phyloP scores from a whole-genome alignment of 2,797 vertebrate species.

The Bovichtus diacanthus region DNA sequence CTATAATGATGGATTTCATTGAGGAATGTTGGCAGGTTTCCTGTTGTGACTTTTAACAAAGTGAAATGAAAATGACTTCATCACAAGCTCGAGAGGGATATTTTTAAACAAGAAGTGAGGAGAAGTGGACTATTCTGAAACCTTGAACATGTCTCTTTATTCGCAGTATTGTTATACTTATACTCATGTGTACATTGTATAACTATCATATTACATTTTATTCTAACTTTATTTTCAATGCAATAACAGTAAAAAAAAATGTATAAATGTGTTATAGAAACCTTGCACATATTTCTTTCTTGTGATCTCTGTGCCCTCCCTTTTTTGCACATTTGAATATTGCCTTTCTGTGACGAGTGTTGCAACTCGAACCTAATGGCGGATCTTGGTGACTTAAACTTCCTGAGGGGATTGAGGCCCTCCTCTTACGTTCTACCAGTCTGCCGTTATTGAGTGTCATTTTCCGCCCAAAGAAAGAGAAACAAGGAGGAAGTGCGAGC shows the following conservation, averaged over 20 bases:
- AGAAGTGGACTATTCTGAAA: not conserved
- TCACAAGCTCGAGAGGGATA: not conserved
- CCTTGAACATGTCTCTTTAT: too few species aligned
- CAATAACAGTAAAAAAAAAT: not conserved
- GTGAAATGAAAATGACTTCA: slow-evolving; percentile 7
- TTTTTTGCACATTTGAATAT: slow-evolving; percentile 29
- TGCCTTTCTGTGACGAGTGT: slow-evolving; percentile 20
- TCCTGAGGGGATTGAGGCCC: slow-evolving; percentile 60
- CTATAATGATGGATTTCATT: not conserved
- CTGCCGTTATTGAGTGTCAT: slow-evolving; percentile 71
- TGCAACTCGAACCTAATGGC: slow-evolving; percentile 48
- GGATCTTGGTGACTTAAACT: slow-evolving; percentile 54
- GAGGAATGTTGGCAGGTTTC: not conserved
- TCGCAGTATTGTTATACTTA: too few species aligned
- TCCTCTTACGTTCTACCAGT: slow-evolving; percentile 55
- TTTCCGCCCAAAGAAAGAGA: slow-evolving; percentile 65
- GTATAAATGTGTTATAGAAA: not conserved
- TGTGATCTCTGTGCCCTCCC: not conserved
- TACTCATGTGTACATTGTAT: not conserved
- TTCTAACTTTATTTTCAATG: not conserved
- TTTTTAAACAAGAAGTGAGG: not conserved
- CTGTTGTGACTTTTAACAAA: not conserved
- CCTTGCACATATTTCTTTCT: not conserved
- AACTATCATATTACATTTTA: not conserved
- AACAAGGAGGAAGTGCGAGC: slow-evolving; percentile 70